Conservation (phyloP, 1,140 invertebrate genomes). For the Aphidius ervi region DNA sequence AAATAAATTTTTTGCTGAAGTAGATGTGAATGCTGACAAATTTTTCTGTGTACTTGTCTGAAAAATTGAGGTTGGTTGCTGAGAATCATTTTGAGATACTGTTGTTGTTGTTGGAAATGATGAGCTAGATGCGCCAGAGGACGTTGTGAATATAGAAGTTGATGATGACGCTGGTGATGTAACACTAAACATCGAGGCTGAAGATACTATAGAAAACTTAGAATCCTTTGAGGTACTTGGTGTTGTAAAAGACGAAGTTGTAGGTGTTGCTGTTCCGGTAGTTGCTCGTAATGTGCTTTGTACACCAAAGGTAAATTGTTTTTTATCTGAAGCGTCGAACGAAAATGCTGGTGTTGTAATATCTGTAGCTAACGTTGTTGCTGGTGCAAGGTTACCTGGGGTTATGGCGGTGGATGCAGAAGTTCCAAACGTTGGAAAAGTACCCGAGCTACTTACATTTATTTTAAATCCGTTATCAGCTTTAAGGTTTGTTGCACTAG, state of each 20-base stretch:
- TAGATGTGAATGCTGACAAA: neutral
- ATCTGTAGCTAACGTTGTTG: constrained; percentile 1
- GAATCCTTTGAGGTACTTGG: neutral
- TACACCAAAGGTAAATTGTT: no score
- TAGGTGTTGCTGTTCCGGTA: neutral
- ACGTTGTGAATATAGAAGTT: constrained; percentile 14
- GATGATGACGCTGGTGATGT: constrained; percentile 14
- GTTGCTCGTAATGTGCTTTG: neutral
- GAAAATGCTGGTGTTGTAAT: constrained; percentile 23
- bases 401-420: constrained; percentile 12
- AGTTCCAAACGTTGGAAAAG: neutral
- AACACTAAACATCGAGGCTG: constrained; percentile 14
- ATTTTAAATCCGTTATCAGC: neutral
- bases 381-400: neutral
- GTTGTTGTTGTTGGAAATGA: constrained; percentile 9
- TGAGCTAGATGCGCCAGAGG: constrained; percentile 10
- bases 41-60: neutral
- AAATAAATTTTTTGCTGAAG: constrained; percentile 10
- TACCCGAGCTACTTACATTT: neutral
- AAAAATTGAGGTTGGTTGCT: neutral
- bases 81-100: constrained; percentile 15
- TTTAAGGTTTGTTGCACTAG: neutral
- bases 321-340: constrained; percentile 17
- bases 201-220: neutral
- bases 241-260: constrained; percentile 8